phyloP scores from a whole-genome alignment of 2,888 invertebrate species.

The Eilema caniola region DNA sequence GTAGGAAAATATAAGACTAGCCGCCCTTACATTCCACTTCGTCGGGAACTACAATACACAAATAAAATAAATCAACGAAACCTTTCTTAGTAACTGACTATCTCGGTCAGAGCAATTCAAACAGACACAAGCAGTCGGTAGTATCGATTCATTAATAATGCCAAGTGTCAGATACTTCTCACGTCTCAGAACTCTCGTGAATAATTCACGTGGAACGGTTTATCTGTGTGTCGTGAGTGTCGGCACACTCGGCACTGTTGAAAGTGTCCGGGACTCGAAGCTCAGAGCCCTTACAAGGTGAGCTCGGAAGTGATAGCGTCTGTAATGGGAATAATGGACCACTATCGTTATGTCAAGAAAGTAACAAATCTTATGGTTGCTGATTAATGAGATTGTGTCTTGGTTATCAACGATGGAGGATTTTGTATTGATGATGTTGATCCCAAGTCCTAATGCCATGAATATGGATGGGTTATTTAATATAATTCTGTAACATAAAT shows the following conservation, averaged over 20 bases:
- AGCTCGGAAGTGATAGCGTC: slow-evolving; percentile 32
- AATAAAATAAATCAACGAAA: neutral
- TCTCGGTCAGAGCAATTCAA: slow-evolving; percentile 23
- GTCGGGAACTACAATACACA: neutral
- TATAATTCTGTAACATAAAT: neutral
- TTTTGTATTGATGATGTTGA: slow-evolving; percentile 33
- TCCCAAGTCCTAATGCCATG: neutral
- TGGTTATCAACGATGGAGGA: slow-evolving; percentile 29
- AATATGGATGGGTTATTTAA: neutral
- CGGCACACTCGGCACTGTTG: slow-evolving; percentile 29
- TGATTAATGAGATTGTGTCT: slow-evolving; percentile 44
- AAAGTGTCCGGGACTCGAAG: slow-evolving; percentile 19
- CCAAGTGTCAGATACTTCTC: slow-evolving; percentile 48
- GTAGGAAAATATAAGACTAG: no score
- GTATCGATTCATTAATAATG: slow-evolving; percentile 51
- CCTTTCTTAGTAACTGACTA: slow-evolving; percentile 17
- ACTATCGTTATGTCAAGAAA: slow-evolving; percentile 40
- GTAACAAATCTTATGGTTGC: slow-evolving; percentile 40
- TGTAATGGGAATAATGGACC: slow-evolving; percentile 48
- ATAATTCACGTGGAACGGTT: slow-evolving; percentile 57
- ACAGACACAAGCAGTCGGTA: slow-evolving; percentile 21
- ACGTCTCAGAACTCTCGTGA: slow-evolving; percentile 50
- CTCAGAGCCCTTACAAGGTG: slow-evolving; percentile 28
- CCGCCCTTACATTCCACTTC: no score
- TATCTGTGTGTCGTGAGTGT: slow-evolving; percentile 48